Evolutionary conservation across 2,113 vertebrate genomes (phyloP), one percentile per base, ranked within the genome.

Genomic region (Beaufortia kweichowensis): DNA sequence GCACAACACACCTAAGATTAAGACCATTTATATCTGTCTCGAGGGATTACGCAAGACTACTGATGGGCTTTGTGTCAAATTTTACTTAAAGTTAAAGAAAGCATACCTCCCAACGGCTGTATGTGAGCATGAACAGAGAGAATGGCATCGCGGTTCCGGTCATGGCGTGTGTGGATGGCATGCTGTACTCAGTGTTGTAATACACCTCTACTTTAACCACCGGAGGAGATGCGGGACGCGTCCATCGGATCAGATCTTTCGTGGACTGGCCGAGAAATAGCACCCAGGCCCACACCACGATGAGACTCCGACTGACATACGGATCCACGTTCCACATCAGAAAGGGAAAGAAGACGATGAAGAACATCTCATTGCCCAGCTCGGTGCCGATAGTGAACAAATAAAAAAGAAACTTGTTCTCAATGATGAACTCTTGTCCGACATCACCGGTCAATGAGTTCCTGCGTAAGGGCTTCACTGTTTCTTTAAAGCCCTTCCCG

Each of bases 111-210:
- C 96, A 98, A 63, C 96, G 91, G 82, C 94, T 94, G 14, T 94
- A 94, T 61, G 96, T 96, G 84, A 98, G 92, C 81, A 98, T 91
- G 84, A 99, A 86, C 1, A 99, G 89, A 0, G 93, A 88, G 87
- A 97, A 91, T 64, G 97, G 96, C 69, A 99, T 93, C 85, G 95
- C 96, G 0, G 97, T 97, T 82, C 96, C 97, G 0, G 97, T 94
- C 97, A 99, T 99, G 86, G 97, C 97, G 81, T 99, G 97, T 0
- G 96, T 98, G 83, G 97, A 99, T 14, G 97, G 97, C 96, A 99
- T 96, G 90, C 97, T 95, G 93, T 99, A 99, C 89, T 99, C 97
- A 0, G 95, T 94, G 91, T 97, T 96, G 90, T 99, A 99, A 90
- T 98, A 98, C 75, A 98, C 90, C 88, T 99, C 97, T 89, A 99